These are phyloP conservation scores for Leptonema lineaticorne DNA, from an alignment of 1,140 invertebrate species.

Conservation along the genomic window DNA sequence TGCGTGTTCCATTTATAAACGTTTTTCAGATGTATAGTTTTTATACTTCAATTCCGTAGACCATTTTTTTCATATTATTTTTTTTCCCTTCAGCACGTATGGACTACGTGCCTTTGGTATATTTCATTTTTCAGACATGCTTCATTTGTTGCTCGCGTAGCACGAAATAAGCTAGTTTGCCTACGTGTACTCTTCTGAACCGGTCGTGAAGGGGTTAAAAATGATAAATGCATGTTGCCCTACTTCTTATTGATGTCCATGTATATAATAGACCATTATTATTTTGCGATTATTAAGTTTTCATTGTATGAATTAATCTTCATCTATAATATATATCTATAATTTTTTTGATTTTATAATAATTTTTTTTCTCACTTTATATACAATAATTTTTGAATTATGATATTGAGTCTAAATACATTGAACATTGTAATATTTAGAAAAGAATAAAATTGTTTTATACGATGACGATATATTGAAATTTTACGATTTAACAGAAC, in stretches of 20 bases:
- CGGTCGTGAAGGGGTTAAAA: no score
- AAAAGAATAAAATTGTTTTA: no score
- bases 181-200: not conserved
- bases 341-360: not conserved
- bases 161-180: conserved; percentile 16
- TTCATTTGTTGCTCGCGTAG: conserved; percentile 5
- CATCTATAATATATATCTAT: not conserved
- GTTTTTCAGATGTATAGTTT: not conserved
- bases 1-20: not conserved
- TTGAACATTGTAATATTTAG: no score
- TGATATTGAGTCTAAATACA: no score
- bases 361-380: no score
- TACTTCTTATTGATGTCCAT: no score
- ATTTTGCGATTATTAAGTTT: no score
- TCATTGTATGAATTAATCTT: not conserved
- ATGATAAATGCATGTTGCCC: no score
- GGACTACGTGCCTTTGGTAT: not conserved
- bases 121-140: conserved; percentile 13
- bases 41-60: not conserved
- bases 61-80: not conserved
- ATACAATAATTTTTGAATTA: no score
- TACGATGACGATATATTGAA: no score
- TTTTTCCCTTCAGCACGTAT: not conserved
- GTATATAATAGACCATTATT: no score
- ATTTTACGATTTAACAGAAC: no score